Evolutionary conservation across 1,140 invertebrate species (phyloP).

Genomic region (Hycleus phaleratus): DNA sequence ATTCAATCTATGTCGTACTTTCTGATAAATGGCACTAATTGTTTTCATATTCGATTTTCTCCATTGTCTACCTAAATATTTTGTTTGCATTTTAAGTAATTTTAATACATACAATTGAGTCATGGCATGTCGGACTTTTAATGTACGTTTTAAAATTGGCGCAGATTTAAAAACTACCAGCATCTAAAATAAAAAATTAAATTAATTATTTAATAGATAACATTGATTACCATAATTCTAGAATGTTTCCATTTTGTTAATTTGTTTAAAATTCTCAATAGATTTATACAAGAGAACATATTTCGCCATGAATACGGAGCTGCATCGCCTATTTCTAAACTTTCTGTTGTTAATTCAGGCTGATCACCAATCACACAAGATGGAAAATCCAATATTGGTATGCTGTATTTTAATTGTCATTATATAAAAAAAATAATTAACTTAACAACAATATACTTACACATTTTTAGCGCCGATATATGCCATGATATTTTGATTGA

Average conservation of each 20-base stretch:
- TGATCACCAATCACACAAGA: slow-evolving; percentile 94
- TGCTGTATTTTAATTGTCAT: slow-evolving; percentile 48
- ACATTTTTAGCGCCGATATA: slow-evolving; percentile 94
- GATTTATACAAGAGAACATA: slow-evolving; percentile 96
- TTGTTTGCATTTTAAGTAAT: slow-evolving; percentile 98
- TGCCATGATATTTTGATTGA: slow-evolving; percentile 96
- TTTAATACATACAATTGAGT: slow-evolving; percentile 98
- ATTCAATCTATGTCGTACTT: slow-evolving; percentile 89
- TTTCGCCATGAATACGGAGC: slow-evolving; percentile 94
- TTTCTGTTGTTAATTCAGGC: slow-evolving; percentile 88
- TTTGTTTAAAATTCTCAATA: slow-evolving; percentile 95
- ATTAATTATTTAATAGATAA: background rate
- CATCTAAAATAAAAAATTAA: slow-evolving; percentile 58
- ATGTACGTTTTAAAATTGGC: slow-evolving; percentile 91
- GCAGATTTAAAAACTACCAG: slow-evolving; percentile 99
- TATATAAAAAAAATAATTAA: background rate
- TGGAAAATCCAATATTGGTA: slow-evolving; percentile 92
- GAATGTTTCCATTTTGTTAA: slow-evolving; percentile 99
- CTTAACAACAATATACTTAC: slow-evolving; percentile 42
- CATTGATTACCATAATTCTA: slow-evolving; percentile 79
- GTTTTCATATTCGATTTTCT: slow-evolving; percentile 99
- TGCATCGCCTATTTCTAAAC: slow-evolving; percentile 82
- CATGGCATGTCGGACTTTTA: slow-evolving; percentile 94
- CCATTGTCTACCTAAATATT: slow-evolving; percentile 98
- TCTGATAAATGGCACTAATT: slow-evolving; percentile 97